Evolutionary conservation across 2,888 invertebrate species (phyloP).

Genomic region (Nephrotoma flavescens): DNA sequence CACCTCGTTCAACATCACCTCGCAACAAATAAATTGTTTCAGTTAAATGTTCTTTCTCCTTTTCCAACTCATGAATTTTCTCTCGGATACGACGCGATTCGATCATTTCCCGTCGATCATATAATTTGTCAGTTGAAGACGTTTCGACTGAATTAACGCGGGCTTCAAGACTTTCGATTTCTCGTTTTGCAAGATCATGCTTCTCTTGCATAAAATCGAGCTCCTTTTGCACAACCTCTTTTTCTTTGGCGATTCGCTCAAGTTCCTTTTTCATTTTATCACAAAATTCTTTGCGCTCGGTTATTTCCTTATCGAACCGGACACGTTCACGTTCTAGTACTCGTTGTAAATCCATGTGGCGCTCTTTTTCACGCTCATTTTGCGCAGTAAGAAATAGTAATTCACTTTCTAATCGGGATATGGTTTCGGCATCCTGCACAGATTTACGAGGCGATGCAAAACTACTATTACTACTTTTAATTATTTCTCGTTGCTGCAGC

Average conservation of each 20-base stretch:
- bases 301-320: slow-evolving; percentile 29
- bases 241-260: slow-evolving; percentile 28
- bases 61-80: slow-evolving; percentile 19
- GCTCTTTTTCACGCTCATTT: slow-evolving; percentile 36
- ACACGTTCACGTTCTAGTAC: slow-evolving; percentile 31
- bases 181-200: slow-evolving; percentile 25
- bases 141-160: slow-evolving; percentile 22
- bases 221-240: slow-evolving; percentile 24
- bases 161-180: slow-evolving; percentile 36
- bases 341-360: slow-evolving; percentile 33
- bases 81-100: slow-evolving; percentile 25
- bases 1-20: slow-evolving; percentile 26
- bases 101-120: slow-evolving; percentile 25
- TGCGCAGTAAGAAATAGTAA: slow-evolving; percentile 35
- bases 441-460: slow-evolving; percentile 28
- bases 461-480: slow-evolving; percentile 22
- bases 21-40: slow-evolving; percentile 24
- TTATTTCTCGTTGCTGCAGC: slow-evolving; percentile 26
- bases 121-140: background rate
- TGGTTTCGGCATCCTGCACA: slow-evolving; percentile 27
- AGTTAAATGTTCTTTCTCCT: slow-evolving; percentile 21
- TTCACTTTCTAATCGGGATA: slow-evolving; percentile 36
- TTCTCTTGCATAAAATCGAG: slow-evolving; percentile 26
- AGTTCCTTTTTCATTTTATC: slow-evolving; percentile 30
- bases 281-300: slow-evolving; percentile 29